Base-by-base conservation (phyloP, 2,888 invertebrate species). In the Cyclophora albipunctata region DNA sequence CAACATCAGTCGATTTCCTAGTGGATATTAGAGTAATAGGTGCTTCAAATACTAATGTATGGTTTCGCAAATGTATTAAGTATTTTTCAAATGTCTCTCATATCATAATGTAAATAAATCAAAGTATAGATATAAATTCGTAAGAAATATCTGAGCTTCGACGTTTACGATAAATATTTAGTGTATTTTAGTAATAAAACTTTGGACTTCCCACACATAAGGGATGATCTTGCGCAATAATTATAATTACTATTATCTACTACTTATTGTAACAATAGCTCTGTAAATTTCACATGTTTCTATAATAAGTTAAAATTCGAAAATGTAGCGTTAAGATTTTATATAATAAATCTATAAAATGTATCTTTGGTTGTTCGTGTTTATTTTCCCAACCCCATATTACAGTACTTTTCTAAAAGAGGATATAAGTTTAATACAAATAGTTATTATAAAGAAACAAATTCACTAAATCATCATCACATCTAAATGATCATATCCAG, bases 261-360 rank as follows among this genome's bases (percentile, higher is more conserved):
- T 58, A 79, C 82, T 77, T 72, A 33, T 43, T 20, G 20, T 33
- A 43, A 5, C 74, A 77, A 80, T 84, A 84, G 82, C 73, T 81
- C 81, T 87, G 86, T 87, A 87, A 73, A 87, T 87, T 86, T 82
- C 84, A 84, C 83, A 85, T 85, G 86, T 87, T 86, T 87, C 77
- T 85, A 81, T 78, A 78, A 63, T 86, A 85, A 86, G 84, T 83
- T 84, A 79, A 78, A 78, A 76, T 81, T 84, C 75, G 73, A 78
- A 73, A 43, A 78, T 75, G 86, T 88, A 88, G 86, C 67, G 68
- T 74, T 87, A 88, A 88, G 88, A 84, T 87, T 88, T 88, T 88
- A 85, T 88, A 88, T 86, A 88, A 87, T 88, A 88, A 88, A 88
- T 84, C 78, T 84, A 85, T 86, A 78, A 86, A 88, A 87, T 84